Conservation (phyloP, 2,888 invertebrate species). For the Drosophila mayaguana region DNA sequence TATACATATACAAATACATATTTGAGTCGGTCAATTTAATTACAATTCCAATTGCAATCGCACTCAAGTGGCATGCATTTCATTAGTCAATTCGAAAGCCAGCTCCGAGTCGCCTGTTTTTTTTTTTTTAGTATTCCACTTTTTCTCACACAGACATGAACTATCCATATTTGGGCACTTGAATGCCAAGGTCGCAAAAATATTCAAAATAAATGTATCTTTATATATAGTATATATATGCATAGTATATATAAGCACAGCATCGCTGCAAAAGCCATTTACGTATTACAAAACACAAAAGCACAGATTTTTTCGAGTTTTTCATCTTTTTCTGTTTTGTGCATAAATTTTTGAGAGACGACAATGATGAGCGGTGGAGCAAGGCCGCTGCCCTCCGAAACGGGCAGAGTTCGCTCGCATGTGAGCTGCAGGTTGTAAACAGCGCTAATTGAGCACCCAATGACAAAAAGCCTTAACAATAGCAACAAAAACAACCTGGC, state of each 20-base stretch:
- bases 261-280: constrained; percentile 47
- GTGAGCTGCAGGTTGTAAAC: constrained; percentile 26
- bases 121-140: constrained; percentile 7
- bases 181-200: constrained; percentile 75
- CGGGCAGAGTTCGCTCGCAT: constrained; percentile 42
- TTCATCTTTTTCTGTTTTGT: constrained; percentile 30
- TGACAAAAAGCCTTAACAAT: constrained; percentile 26
- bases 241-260: constrained; percentile 10
- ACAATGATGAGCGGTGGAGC: constrained; percentile 41
- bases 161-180: constrained; percentile 72
- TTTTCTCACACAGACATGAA: constrained; percentile 61
- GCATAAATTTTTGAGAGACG: constrained; percentile 56
- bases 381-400: constrained; percentile 57
- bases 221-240: constrained; percentile 17
- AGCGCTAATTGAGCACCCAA: constrained; percentile 47
- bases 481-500: constrained; percentile 4
- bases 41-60: constrained; percentile 40
- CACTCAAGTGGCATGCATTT: constrained; percentile 48
- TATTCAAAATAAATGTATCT: constrained; percentile 21
- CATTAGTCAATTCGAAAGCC: constrained; percentile 50
- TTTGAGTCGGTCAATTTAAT: constrained; percentile 41
- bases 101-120: constrained; percentile 3
- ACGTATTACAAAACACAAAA: constrained; percentile 61
- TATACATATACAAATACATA: background rate
- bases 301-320: constrained; percentile 37